Conservation (phyloP, 2,113 vertebrate species). For the Amblyornis subalaris region DNA sequence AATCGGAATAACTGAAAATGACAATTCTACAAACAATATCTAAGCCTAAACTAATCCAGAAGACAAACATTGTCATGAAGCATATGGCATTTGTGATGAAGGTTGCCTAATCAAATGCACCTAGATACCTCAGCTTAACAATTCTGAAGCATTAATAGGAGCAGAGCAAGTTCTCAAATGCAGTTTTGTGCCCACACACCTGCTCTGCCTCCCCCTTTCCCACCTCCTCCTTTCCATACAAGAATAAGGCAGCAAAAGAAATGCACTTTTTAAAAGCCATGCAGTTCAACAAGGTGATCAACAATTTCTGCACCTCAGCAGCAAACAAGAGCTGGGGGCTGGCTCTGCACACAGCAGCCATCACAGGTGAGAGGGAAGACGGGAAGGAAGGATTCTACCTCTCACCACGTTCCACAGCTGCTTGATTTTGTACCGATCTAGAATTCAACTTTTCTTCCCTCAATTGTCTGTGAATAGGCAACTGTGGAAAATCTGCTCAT, state of each 20-base stretch:
- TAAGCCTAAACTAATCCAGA: background rate
- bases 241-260: background rate
- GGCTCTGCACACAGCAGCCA: background rate
- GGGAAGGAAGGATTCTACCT: background rate
- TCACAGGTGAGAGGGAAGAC: rapidly evolving
- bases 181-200: background rate
- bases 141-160: background rate
- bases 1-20: background rate
- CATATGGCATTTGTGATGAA: background rate
- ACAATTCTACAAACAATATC: background rate
- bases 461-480: background rate
- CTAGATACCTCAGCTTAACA: background rate
- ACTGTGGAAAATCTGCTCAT: background rate
- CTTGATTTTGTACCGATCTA: background rate
- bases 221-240: background rate
- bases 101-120: background rate
- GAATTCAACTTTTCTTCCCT: background rate
- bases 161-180: background rate
- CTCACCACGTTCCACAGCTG: background rate
- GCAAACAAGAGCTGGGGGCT: background rate
- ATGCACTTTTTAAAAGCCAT: background rate
- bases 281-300: background rate
- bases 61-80: background rate
- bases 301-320: background rate
- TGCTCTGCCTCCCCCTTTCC: background rate